Conservation (phyloP, 2,797 vertebrate species). For the Pseudotriccus pelzelni region DNA sequence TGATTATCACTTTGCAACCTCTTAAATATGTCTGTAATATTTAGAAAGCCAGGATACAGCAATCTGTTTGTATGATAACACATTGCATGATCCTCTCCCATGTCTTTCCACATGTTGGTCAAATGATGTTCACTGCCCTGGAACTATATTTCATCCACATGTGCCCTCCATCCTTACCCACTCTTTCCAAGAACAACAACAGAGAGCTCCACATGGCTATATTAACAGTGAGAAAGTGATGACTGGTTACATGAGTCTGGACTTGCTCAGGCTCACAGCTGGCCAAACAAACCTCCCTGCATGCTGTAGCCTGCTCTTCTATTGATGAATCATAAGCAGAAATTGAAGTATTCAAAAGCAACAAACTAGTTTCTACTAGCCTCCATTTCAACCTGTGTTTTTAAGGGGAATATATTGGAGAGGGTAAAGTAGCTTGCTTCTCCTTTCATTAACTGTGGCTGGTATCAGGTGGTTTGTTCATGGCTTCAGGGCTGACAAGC, state of each 20-base stretch:
- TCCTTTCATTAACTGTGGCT: not conserved
- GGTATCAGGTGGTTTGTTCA: not conserved
- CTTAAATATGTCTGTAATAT: not conserved
- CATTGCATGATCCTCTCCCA: not conserved
- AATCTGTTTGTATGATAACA: not conserved
- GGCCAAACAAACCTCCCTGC: constrained; percentile 47
- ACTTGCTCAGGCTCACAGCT: constrained; percentile 60
- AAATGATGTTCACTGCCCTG: not conserved
- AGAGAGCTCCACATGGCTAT: not conserved
- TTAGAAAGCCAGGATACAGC: not conserved
- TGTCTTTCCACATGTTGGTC: not conserved
- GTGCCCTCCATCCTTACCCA: not conserved
- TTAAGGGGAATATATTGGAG: not conserved
- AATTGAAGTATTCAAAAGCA: not conserved
- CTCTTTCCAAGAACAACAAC: constrained; percentile 21
- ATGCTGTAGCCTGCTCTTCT: not conserved
- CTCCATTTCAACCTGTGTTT: not conserved
- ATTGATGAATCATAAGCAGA: constrained; percentile 48
- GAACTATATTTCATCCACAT: not conserved
- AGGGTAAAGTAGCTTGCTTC: not conserved
- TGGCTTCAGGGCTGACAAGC: not conserved
- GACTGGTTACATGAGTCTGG: constrained; percentile 43
- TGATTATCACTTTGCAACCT: not conserved
- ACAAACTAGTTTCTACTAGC: constrained; percentile 39
- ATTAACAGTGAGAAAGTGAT: constrained; percentile 47